Conservation (phyloP, 2,888 invertebrate genomes). For the Amorpha juglandis region DNA sequence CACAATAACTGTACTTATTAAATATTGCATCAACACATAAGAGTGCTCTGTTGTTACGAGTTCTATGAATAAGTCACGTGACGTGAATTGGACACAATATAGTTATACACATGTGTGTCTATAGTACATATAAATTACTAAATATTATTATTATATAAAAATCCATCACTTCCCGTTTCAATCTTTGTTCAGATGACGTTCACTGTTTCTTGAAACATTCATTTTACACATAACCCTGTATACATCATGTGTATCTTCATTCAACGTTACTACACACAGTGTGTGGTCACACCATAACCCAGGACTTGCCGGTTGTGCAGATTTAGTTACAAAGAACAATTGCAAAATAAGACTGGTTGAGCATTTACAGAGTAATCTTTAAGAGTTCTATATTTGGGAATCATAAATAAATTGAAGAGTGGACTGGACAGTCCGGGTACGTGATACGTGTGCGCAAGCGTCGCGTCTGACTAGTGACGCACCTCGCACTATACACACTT, state of each 20-base stretch:
- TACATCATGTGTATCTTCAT: slow-evolving; percentile 9
- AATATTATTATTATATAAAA: too few species aligned
- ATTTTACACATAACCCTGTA: slow-evolving; percentile 18
- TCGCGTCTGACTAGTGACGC: slow-evolving; percentile 23
- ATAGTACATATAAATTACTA: slow-evolving; percentile 10
- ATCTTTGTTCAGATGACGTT: neutral
- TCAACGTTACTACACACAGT: slow-evolving; percentile 27
- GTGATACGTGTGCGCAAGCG: neutral
- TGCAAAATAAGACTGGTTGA: neutral
- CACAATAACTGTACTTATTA: slow-evolving; percentile 30
- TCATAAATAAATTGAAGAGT: neutral
- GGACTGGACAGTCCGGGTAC: neutral
- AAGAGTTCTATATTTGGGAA: neutral
- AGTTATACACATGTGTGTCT: neutral
- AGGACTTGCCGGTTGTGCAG: neutral
- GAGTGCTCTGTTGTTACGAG: neutral
- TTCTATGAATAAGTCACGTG: neutral
- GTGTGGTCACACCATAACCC: neutral
- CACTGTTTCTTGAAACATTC: neutral
- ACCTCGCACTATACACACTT: slow-evolving; percentile 6
- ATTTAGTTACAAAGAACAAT: neutral
- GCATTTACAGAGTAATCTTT: neutral
- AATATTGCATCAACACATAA: slow-evolving; percentile 3
- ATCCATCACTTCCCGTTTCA: neutral
- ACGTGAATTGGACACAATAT: neutral